Evolutionary conservation across 1,140 invertebrate genomes (phyloP).

Genomic region (Leptinotarsa defecta): DNA sequence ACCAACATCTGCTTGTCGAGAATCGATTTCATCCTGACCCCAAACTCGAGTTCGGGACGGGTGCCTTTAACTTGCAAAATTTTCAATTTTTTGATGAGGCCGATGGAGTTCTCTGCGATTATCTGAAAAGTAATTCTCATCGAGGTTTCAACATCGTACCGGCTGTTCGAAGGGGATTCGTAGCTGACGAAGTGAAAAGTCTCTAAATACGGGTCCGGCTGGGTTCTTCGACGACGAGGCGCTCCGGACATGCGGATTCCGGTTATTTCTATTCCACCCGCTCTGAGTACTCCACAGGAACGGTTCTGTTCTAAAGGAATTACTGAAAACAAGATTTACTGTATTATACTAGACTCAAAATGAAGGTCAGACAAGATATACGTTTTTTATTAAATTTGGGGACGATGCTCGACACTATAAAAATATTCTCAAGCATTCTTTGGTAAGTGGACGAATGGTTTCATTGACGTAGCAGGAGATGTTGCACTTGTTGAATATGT

Average conservation of each 20-base stretch:
- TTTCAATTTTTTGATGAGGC: neutral
- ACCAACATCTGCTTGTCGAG: no score
- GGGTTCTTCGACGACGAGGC: slow-evolving; percentile 75
- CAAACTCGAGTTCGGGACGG: no score
- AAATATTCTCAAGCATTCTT: no score
- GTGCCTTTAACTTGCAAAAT: no score
- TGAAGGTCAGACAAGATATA: no score
- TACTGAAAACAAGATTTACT: slow-evolving; percentile 55
- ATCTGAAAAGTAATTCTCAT: slow-evolving; percentile 70
- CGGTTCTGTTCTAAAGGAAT: slow-evolving; percentile 37
- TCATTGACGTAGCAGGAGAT: no score
- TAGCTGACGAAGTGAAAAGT: slow-evolving; percentile 83
- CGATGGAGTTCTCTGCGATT: slow-evolving; percentile 50
- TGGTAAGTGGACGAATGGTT: no score
- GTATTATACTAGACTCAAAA: no score
- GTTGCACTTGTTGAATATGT: no score
- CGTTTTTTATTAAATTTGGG: no score
- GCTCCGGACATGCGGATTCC: slow-evolving; percentile 88
- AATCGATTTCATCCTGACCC: no score
- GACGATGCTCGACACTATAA: no score
- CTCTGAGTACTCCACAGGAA: slow-evolving; percentile 67
- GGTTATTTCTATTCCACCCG: slow-evolving; percentile 85
- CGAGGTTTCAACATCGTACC: slow-evolving; percentile 65
- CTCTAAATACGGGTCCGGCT: slow-evolving; percentile 77
- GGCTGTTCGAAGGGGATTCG: slow-evolving; percentile 61